Conservation (phyloP, 2,113 vertebrate species). For the western clawed frog (Xenopus tropicalis) region UCB_Xtro_10.0 CM004443.2:205886001-205886500, state of each 20-base stretch:
- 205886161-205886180: no score
- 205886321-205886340: neutral
- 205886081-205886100: neutral
- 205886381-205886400: neutral
- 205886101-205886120: neutral
- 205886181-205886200: neutral
- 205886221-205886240: neutral
- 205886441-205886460: neutral
- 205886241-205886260: neutral
- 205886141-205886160: no score
- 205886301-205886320: neutral
- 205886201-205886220: neutral
- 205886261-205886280: neutral
- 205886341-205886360: neutral
- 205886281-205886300: neutral
- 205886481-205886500: neutral
- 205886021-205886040: no score
- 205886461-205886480: neutral
- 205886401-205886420: neutral
- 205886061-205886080: no score
- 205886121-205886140: no score
- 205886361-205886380: neutral
- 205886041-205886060: no score
- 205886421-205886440: neutral
- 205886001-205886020: no score